Base-by-base conservation (phyloP, 2,888 invertebrate genomes). In the Ophraella communa region DNA sequence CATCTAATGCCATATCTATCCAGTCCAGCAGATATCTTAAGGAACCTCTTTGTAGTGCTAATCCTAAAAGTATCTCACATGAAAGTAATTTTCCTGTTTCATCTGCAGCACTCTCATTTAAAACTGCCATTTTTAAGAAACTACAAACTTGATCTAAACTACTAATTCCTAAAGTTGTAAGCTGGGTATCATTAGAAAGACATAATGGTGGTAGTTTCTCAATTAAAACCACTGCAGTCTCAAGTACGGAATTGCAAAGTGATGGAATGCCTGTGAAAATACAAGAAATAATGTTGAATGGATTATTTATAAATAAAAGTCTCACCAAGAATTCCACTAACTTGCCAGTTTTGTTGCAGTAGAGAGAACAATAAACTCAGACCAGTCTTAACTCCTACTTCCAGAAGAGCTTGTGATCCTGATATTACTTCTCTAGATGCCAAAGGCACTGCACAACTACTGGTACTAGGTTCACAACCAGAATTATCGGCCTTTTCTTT, bases 301-400 rank as follows among this genome's bases (percentile, higher is more conserved):
- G 3, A 35, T n/a, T 27, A 8, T 27, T 27, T 10, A 8, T 8
- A 27, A 27, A 8, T 8, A 27, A 27, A 4, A n/a, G 10, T 39
- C 2, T 4, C 20, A 49, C 82, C 82, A 42, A 81, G 72, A 17
- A 78, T 73, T 33, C 76, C 78, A 65, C 82, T 80, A 33, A 80
- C 80, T 70, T 83, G 80, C 88, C 88, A 88, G 77, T 87, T 88
- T 73, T 88, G 87, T 68, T 82, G 80, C 18, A 89, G 80, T 23
- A 88, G 76, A 5, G 87, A 84, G 76, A 89, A 88, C 21, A 88
- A 74, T 49, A 88, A 78, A 65, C 84, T 86, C 4, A 88, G 80
- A 1, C 87, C 87, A 42, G 88, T 87, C 76, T 85, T 85, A 1
- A 88, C 86, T 4, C 87, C 87, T 71, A 89, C 83, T 80, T 88